Evolutionary conservation across 2,797 vertebrate genomes (phyloP).

Genomic region (Lepidocolaptes lacrymiger): DNA sequence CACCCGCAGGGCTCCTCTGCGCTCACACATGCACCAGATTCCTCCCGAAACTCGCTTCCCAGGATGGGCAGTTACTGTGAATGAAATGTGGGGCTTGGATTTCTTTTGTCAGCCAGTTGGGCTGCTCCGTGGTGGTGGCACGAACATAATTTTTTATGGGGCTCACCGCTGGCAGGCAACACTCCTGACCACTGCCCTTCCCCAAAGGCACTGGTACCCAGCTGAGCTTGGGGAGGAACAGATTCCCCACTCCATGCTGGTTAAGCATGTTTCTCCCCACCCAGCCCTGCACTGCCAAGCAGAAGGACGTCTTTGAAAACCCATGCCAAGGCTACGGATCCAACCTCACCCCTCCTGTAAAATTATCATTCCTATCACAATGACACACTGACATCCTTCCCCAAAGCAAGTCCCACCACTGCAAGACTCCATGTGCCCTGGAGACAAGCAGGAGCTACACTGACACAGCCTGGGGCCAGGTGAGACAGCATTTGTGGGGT

Average conservation of each 20-base stretch:
- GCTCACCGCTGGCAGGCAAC: background rate
- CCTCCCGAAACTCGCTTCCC: conserved; percentile 17
- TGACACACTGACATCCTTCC: fast-evolving
- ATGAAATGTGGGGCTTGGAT: background rate
- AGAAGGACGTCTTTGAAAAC: background rate
- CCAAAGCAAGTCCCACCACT: fast-evolving
- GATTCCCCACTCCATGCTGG: fast-evolving
- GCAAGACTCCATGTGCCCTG: fast-evolving
- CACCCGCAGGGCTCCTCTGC: conserved; percentile 4
- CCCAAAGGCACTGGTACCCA: background rate
- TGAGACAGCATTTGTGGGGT: background rate
- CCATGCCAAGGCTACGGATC: fast-evolving
- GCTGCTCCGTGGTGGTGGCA: background rate
- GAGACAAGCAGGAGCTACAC: background rate
- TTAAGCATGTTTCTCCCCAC: background rate
- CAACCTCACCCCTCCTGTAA: fast-evolving
- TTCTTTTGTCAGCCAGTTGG: background rate
- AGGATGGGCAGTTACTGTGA: background rate
- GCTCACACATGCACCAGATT: background rate
- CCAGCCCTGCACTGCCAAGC: background rate
- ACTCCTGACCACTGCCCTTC: fast-evolving
- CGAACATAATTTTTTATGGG: fast-evolving
- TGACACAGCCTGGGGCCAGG: background rate
- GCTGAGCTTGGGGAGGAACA: background rate
- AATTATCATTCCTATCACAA: background rate